Evolutionary conservation across 2,113 vertebrate species (phyloP).

Genomic region (Oncorhynchus nerka): DNA sequence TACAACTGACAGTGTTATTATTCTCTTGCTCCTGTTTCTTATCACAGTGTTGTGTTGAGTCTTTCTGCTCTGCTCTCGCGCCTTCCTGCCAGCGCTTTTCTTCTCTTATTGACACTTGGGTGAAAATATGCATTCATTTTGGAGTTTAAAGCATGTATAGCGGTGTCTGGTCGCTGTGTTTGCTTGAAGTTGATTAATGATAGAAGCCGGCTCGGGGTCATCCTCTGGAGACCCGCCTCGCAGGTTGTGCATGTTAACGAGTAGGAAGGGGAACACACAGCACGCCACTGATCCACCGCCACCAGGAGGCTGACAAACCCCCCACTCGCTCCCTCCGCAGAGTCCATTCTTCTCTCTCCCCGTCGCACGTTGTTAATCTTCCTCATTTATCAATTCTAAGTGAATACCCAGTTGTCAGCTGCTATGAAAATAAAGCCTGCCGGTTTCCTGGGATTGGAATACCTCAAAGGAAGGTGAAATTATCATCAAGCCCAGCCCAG

Average conservation of each 20-base stretch:
- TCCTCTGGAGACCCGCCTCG: constrained; percentile 94
- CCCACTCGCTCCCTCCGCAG: constrained; percentile 38
- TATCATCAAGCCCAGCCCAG: constrained; percentile 51
- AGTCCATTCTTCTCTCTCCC: constrained; percentile 74
- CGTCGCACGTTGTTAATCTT: constrained; percentile 80
- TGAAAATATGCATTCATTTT: constrained; percentile 98
- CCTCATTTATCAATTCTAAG: constrained; percentile 82
- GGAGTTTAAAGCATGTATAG: constrained; percentile 89
- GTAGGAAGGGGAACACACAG: constrained; percentile 85
- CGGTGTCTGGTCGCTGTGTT: constrained; percentile 94
- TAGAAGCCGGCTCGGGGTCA: constrained; percentile 91
- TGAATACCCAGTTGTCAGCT: constrained; percentile 71
- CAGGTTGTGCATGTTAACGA: constrained; percentile 99
- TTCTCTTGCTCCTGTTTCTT: constrained; percentile 93
- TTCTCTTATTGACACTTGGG: constrained; percentile 96
- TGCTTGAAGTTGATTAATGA: constrained; percentile 99
- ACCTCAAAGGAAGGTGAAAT: constrained; percentile 68
- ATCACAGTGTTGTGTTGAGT: constrained; percentile 90
- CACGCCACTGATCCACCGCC: constrained; percentile 77
- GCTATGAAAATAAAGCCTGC: constrained; percentile 70
- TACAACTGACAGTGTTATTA: constrained; percentile 99
- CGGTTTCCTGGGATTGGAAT: constrained; percentile 65
- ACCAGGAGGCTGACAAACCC: constrained; percentile 74
- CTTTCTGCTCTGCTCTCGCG: constrained; percentile 78
- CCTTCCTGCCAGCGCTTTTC: constrained; percentile 91